phyloP scores from a whole-genome alignment of 2,113 vertebrate genomes.

The Perca schrenkii region DNA sequence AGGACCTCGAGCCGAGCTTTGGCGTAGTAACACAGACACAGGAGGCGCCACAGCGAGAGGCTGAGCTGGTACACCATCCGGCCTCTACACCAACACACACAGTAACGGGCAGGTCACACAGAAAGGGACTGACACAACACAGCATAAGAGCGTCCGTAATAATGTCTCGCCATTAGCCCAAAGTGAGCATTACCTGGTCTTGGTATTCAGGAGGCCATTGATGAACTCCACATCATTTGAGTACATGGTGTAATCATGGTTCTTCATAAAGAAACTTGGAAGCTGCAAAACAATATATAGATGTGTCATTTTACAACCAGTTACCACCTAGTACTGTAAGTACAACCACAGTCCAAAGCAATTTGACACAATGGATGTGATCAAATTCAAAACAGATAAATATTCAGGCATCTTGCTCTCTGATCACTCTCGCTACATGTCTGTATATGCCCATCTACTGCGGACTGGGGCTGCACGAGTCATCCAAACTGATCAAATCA shows the following conservation, averaged over 20 bases:
- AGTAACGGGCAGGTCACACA: not conserved
- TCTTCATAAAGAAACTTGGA: slow-evolving; percentile 86
- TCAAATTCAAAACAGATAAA: not conserved
- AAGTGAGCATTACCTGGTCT: slow-evolving; percentile 83
- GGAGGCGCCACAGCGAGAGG: slow-evolving; percentile 84
- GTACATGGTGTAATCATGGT: slow-evolving; percentile 89
- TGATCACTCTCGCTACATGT: not conserved
- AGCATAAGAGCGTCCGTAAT: not conserved
- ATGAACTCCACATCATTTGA: slow-evolving; percentile 89
- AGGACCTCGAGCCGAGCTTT: slow-evolving; percentile 88
- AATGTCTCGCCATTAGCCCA: accelerated
- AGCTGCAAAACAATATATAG: slow-evolving; percentile 80
- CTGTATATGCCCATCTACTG: not conserved
- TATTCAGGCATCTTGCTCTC: not conserved
- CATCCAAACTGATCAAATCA: not conserved
- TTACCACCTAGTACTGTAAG: not conserved
- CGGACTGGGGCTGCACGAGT: not conserved
- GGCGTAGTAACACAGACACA: slow-evolving; percentile 87
- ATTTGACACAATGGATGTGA: not conserved
- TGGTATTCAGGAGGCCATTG: slow-evolving; percentile 86
- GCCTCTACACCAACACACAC: slow-evolving; percentile 77
- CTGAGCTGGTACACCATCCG: slow-evolving; percentile 81
- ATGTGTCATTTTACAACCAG: not conserved
- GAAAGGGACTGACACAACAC: too few relatives aligned
- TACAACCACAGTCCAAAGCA: not conserved